A percentile compares a stretch with the other conserved stretches of the same genome.
Conservation (phyloP, 2,797 vertebrate genomes). For the Tiaroga cobitis region DNA sequence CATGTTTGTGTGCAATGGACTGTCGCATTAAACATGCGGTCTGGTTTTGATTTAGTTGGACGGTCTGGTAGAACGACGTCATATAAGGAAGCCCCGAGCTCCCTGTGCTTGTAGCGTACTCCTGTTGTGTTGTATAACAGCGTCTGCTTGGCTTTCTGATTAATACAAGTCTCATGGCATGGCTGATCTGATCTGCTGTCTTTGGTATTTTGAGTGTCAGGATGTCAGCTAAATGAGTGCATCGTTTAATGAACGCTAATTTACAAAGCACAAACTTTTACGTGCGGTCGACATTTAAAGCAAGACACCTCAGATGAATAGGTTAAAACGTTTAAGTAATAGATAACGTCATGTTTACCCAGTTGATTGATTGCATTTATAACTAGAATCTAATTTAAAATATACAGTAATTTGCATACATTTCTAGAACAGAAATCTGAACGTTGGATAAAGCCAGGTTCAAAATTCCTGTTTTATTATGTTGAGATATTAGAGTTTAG, state of each 20-base stretch:
- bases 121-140: conserved; percentile 50
- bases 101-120: conserved; percentile 26
- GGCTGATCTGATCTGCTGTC: conserved; percentile 23
- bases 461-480: background rate
- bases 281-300: background rate
- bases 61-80: background rate
- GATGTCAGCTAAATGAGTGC: background rate
- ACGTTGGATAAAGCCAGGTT: background rate
- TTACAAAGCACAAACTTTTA: background rate
- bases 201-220: conserved; percentile 1
- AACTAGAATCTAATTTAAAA: background rate
- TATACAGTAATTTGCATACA: background rate
- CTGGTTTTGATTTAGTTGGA: background rate
- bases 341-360: background rate
- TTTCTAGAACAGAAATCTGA: background rate
- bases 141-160: conserved; percentile 37
- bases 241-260: background rate
- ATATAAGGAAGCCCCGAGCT: conserved; percentile 10
- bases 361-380: background rate
- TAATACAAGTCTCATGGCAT: conserved; percentile 47
- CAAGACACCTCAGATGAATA: background rate
- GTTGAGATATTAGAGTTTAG: too few species aligned
- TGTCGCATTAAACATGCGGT: conserved; percentile 2
- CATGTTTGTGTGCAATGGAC: background rate
- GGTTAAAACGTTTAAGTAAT: background rate